Percentiles rank a stretch among this genome's conserved stretches.
Evolutionary conservation across 2,888 invertebrate genomes (phyloP).

Genomic region (Tenthredo mesomela): DNA sequence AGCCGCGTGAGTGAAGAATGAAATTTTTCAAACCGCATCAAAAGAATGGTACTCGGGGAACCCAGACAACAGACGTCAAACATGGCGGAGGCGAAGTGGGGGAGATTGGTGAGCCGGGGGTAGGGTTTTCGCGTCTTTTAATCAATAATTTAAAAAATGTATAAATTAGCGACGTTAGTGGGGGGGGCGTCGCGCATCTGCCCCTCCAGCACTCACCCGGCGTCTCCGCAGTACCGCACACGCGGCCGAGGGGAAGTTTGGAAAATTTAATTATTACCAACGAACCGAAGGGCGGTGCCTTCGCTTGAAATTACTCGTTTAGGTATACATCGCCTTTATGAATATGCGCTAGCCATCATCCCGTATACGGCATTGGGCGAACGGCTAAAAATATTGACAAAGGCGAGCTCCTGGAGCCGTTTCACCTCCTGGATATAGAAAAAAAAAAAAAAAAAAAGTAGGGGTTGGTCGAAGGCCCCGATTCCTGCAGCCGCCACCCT

Average conservation of each 20-base stretch:
- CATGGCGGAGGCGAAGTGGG: constrained; percentile 36
- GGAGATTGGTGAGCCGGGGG: not conserved
- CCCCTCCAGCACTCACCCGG: constrained; percentile 13
- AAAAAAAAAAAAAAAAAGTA: constrained; percentile 26
- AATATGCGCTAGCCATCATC: constrained; percentile 39
- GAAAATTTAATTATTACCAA: constrained; percentile 51
- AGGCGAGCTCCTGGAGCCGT: constrained; percentile 1
- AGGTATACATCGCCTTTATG: constrained; percentile 32
- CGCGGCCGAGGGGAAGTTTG: constrained; percentile 47
- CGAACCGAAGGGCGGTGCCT: constrained; percentile 52
- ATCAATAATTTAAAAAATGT: constrained; percentile 53
- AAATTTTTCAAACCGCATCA: constrained; percentile 29
- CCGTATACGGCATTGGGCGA: not conserved
- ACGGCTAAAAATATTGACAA: constrained; percentile 43
- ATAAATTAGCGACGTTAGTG: constrained; percentile 51
- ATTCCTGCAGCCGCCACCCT: constrained; percentile 1
- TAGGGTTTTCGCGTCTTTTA: constrained; percentile 51
- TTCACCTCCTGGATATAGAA: constrained; percentile 15
- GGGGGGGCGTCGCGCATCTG: constrained; percentile 36
- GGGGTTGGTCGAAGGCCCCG: constrained; percentile 5
- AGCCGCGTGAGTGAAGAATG: not conserved
- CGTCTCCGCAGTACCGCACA: not conserved
- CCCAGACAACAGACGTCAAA: constrained; percentile 50
- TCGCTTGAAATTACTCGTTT: constrained; percentile 47
- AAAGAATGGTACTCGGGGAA: not conserved